Evolutionary conservation across 53 echinoderm and acorn worm genomes (phyloP), one percentile per base, ranked within the genome.

Genomic region (Paracentrotus lividus): DNA sequence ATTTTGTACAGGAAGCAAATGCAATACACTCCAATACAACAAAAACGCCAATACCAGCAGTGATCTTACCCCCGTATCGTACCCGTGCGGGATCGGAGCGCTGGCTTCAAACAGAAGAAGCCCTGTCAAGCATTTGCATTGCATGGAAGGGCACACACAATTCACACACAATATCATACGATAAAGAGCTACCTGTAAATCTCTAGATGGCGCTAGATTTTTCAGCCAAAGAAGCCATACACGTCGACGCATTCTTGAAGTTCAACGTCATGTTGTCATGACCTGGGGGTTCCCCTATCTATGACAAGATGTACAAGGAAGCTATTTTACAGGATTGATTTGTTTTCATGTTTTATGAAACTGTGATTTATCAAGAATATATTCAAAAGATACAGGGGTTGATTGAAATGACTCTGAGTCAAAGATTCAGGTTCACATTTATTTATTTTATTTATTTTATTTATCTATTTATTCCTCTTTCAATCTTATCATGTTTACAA

Each of bases 231-330:
- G 85, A 85, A 85, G 85, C 85, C 85, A 85, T 85, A 85, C 85
- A 85, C 85, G 85, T 85, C 85, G 85, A 85, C 85, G 85, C 85
- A 85, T 85, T 49, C 27, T 49, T 85, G n/a, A 26, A 26, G 49
- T 31, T 26, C 47, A 49, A 85, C 85, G 85, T 85, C 43, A 81
- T 81, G 33, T 33, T 6, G 36, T 18, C 18, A 14, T 72, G 34
- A 72, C 36, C 13, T 13, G 72, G 72, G 72, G 36, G 72, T 40
- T 72, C 38, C 72, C 72, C 72, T 10, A n/a, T n/a, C 40, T 12
- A 67, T 52, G 0, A 57, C 32, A 20, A 16, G 20, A n/a, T n/a
- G n/a, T n/a, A n/a, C 36, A 72, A 38, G 21, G 40, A 18, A 40
- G 20, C 5, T 72, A 36, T 72, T 72, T 72, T n/a, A n/a, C 40